Conservation (phyloP, 2,113 vertebrate species). For the Istiophorus platypterus region DNA sequence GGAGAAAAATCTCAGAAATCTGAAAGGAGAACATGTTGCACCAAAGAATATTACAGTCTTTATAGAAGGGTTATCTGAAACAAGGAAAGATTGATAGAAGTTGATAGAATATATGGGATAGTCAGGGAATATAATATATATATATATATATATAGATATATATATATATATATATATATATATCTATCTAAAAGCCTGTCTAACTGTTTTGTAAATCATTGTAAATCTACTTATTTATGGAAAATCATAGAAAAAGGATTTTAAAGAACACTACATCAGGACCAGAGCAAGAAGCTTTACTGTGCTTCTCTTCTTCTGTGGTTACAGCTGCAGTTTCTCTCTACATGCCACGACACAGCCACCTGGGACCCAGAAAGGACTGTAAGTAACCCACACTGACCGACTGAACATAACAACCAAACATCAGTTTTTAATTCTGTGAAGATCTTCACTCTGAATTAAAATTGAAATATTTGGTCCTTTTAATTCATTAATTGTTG, state of each 20-base stretch:
- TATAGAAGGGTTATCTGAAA: background rate
- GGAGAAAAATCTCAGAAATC: background rate
- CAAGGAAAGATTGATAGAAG: slow-evolving; percentile 1
- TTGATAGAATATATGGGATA: too few relatives aligned
- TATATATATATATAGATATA: too few relatives aligned
- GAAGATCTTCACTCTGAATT: background rate
- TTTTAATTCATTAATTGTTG: background rate
- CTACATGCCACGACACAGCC: slow-evolving; percentile 77
- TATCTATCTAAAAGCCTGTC: too few relatives aligned
- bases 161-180: too few relatives aligned
- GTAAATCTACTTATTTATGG: too few relatives aligned
- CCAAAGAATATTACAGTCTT: background rate
- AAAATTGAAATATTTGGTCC: background rate
- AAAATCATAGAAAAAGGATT: background rate
- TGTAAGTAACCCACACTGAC: slow-evolving; percentile 76
- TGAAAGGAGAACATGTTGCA: background rate
- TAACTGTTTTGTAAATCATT: background rate
- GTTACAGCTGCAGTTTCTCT: slow-evolving; percentile 78
- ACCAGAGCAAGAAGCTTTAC: slow-evolving; percentile 6
- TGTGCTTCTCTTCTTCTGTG: slow-evolving; percentile 53
- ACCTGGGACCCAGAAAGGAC: slow-evolving; percentile 83
- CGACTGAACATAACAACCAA: background rate
- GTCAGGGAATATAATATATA: too few relatives aligned
- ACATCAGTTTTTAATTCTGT: background rate
- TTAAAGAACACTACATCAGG: background rate